Base-by-base conservation (phyloP, 2,888 invertebrate genomes). In the Tiliacea citrago region DNA sequence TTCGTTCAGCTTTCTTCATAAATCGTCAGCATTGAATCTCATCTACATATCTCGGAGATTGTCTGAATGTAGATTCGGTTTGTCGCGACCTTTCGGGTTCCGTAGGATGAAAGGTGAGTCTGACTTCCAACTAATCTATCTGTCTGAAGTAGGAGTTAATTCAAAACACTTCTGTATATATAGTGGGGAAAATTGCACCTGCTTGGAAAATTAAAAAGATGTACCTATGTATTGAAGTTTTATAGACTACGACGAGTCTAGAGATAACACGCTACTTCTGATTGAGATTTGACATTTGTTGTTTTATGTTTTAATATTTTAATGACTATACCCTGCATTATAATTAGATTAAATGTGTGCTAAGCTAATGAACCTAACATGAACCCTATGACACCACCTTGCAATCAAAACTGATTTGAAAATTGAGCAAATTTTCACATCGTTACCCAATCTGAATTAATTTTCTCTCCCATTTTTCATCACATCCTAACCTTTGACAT, bases 1-100 rank as follows among this genome's bases (percentile, higher is more conserved):
- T 95, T 94, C 90, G 92, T 91, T 91, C 90, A 90, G 92, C 92
- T 93, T 94, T 94, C 94, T 93, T 94, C 93, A 94, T 95, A 95
- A 95, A 95, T 95, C 93, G 93, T 93, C 92, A 93, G 91, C 92
- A 92, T 93, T 89, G 90, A 91, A 89, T 89, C 92, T 94, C 93
- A 94, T 95, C 94, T 94, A 93, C 94, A 95, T 95, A 95, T 93
- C 92, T 91, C 89, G 86, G 86, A 90, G 90, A 91, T 92, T 91
- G 90, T 88, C 86, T 87, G 85, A 86, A 86, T 86, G 88, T 86
- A 88, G 84, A 88, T 87, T 87, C 74, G 81, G 83, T 88, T 85
- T 81, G 81, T 82, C 83, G 79, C 82, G 84, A 89, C 82, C 77
- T 84, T 86, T 87, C 65, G 69, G 70, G 65, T 81, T 78, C 66